phyloP scores from a whole-genome alignment of 2,888 invertebrate genomes.

The Malthinus flaveolus region DNA sequence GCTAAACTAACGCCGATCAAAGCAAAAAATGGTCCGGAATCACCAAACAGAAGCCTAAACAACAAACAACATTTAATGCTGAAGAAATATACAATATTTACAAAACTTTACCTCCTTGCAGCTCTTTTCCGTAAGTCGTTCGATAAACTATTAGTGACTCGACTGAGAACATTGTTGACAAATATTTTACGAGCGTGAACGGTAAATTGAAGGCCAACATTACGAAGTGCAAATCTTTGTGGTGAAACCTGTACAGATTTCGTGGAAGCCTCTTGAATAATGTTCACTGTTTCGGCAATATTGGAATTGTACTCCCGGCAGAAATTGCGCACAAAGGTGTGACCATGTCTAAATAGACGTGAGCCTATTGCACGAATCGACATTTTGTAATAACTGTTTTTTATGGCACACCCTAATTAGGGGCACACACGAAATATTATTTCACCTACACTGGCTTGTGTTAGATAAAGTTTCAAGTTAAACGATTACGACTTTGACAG shows the following conservation, averaged over 20 bases:
- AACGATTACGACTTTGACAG: no score
- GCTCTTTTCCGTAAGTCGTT: slow-evolving; percentile 65
- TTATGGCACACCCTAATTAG: slow-evolving; percentile 4
- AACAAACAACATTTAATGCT: background rate
- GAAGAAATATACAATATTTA: background rate
- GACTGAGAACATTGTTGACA: slow-evolving; percentile 69
- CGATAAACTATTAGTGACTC: slow-evolving; percentile 69
- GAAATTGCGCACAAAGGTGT: slow-evolving; percentile 57
- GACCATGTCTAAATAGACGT: slow-evolving; percentile 65
- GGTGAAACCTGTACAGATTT: slow-evolving; percentile 32
- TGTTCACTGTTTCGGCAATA: slow-evolving; percentile 51
- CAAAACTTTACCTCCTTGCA: slow-evolving; percentile 56
- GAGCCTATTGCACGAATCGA: slow-evolving; percentile 60
- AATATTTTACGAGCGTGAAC: slow-evolving; percentile 68
- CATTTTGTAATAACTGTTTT: slow-evolving; percentile 51
- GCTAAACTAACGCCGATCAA: slow-evolving; percentile 74
- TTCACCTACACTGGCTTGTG: no score
- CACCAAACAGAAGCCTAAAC: slow-evolving; percentile 64
- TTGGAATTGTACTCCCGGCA: slow-evolving; percentile 59
- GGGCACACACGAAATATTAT: background rate
- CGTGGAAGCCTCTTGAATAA: slow-evolving; percentile 37
- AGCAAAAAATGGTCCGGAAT: slow-evolving; percentile 74
- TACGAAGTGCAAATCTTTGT: slow-evolving; percentile 47
- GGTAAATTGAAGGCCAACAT: slow-evolving; percentile 60
- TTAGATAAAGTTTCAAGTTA: no score